Base-by-base conservation (phyloP, 1,140 invertebrate genomes). In the Anoplolepis gracilipes region DNA sequence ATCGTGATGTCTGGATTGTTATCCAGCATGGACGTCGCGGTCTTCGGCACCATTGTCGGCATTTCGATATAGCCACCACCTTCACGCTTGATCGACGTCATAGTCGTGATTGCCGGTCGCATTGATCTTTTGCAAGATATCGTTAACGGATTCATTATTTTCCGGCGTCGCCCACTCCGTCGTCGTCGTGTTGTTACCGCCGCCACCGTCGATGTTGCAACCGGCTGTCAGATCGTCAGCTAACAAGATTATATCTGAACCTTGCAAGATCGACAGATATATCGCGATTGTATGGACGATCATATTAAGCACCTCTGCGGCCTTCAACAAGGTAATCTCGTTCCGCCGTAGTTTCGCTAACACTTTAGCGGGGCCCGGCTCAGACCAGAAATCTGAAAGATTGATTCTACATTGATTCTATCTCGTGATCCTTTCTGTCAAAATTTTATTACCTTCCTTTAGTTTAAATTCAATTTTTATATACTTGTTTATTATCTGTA, bases 291-390 rank as follows among this genome's bases (percentile, higher is more conserved):
- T 97, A 85, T 96, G 96, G 67, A 97, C 96, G 81, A 96, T 97
- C 55, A 97, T 97, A 78, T 97, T 97, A 2, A 97, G 94, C 90
- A 97, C 96, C 92, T 97, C 96, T 0, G 97, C 97, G 0, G 97
- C 97, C 13, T 96, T 95, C 86, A 97, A 97, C 42, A 97, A 91
- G 0, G 96, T 96, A 49, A 97, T 95, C 90, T 97, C 97, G 87
- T 97, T 97, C 7, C 96, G 94, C 92, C 97, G 96, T 19, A 97
- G 94, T 86, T 97, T 97, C 8, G 96, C 95, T 67, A 97, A 91
- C 4, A 97, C 96, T 73, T 97, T 97, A 0, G 97, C 96, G 0
- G 97, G 97, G 0, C 97, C 97, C 69, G 97, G 97, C 88, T 97
- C 97, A 36, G 96, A 96, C 97, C 97, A 97, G 93, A 97, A 97